Base-by-base conservation (phyloP, 53 echinoderm and acorn worm genomes). In the Temnopleurus reevesii region DNA sequence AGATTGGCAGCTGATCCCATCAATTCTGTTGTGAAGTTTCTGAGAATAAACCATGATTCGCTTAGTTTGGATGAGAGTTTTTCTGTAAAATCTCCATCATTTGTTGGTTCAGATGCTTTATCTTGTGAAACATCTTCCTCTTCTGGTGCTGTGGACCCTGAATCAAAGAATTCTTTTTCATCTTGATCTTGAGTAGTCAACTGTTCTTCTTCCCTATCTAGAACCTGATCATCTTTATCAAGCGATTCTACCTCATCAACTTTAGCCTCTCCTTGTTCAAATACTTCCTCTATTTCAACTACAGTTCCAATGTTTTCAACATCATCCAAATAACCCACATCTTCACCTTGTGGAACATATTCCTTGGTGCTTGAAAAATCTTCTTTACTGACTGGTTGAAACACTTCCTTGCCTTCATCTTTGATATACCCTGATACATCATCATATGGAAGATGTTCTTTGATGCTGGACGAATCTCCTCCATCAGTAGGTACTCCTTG, bases 1-100 rank as follows among this genome's bases (percentile, higher is more conserved):
- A 58, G 44, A 23, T 60, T 81, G 64, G 49, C 90, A n/a, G 77
- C 90, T 25, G 81, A 81, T 51, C 45, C 92, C 9, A 94, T 41
- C 5, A 90, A 23, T 45, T 90, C 92, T 17, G 92, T 58, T 28
- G 94, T 94, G 59, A 82, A 53, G 54, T 94, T 94, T 55, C 76
- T 86, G 28, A 94, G 60, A 17, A 76, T 87, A 26, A 49, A 55
- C 94, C 94, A 94, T 25, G 94, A 92, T 63, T 93, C 76, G 19
- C 90, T 77, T 3, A 93, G 27, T 10, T 87, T 87, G 51, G 88
- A 66, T 12, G 88, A 71, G 49, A 87, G 53, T 23, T 34, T 46
- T 31, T 27, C 65, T 49, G 66, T 71, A 21, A 87, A 45, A 33
- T 89, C 54, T 49, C 46, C 53, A 53, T 89, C 89, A 58, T 80